Evolutionary conservation across 1,140 invertebrate genomes (phyloP), one percentile per base, ranked within the genome.

Genomic region (Diorhabda carinulata): DNA sequence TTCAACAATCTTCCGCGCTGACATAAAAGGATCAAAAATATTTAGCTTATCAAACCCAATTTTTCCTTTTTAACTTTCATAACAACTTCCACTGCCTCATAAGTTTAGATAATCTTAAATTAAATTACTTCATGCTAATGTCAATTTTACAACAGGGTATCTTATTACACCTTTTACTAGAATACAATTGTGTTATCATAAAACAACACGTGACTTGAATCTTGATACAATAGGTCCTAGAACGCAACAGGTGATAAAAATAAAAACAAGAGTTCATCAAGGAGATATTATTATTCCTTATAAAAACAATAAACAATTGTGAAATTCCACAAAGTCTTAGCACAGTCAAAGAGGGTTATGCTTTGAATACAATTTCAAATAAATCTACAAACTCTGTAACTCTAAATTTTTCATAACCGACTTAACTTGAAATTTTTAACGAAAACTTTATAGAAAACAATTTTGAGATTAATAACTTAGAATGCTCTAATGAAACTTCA

Each of bases 21-120:
- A n/a, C 6, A 6, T 56, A 7, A 6, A 7, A 6, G 2, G 52
- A 56, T 7, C n/a, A 56, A n/a, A 56, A 7, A 7, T 56, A 56
- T 7, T 56, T 7, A 6, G n/a, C 6, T 6, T n/a, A 6, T 56
- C 2, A n/a, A 56, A 56, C 41, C 3, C n/a, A 61, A 40, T 61
- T 61, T 61, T 40, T 10, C 41, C 40, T 61, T 10, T 61, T 61
- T 41, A 61, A 61, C n/a, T 61, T 61, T 61, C 59, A 61, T 41
- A 9, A 61, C n/a, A 10, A 61, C 40, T 41, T 61, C 25, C n/a
- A 61, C 41, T 9, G 59, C n/a, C 40, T 61, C 9, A 61, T 61
- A 9, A 8, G 59, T 7, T 41, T 61, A 25, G 59, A 61, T 61
- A 41, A 10, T 10, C 40, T 25, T 25, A 25, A 25, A 25, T 61